phyloP scores from a whole-genome alignment of 2,888 invertebrate genomes.

The Malacosoma neustria region DNA sequence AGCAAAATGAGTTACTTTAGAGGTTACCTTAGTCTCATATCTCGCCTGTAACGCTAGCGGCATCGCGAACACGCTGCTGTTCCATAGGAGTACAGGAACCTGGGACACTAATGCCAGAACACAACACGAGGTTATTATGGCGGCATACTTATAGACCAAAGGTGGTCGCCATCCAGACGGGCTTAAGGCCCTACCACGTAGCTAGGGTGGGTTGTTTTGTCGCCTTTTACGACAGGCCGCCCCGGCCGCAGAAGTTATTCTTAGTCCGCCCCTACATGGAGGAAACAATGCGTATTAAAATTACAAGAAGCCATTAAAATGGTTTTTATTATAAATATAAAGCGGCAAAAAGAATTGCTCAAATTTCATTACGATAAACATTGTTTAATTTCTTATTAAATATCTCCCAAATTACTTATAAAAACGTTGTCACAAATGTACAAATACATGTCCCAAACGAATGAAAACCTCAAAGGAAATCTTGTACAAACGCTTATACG shows the following conservation, averaged over 20 bases:
- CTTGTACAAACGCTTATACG: neutral
- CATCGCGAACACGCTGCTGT: neutral
- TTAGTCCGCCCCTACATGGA: neutral
- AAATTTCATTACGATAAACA: too few relatives aligned
- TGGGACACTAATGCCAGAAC: neutral
- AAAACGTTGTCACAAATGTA: too few relatives aligned
- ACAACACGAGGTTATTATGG: neutral
- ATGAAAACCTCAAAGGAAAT: neutral
- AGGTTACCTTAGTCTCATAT: too few relatives aligned
- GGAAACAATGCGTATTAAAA: too few relatives aligned
- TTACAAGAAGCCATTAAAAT: too few relatives aligned
- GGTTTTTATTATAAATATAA: too few relatives aligned
- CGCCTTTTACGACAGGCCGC: neutral
- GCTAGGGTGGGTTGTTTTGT: neutral
- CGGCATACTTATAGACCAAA: neutral
- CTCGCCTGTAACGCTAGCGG: neutral
- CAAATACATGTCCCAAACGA: neutral
- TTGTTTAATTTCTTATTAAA: too few relatives aligned
- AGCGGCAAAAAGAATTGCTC: too few relatives aligned
- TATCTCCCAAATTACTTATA: too few relatives aligned
- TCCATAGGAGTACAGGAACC: neutral
- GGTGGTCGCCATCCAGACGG: neutral
- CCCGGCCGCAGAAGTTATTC: neutral
- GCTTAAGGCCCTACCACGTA: neutral
- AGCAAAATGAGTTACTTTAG: too few relatives aligned